A percentile compares a stretch with the other conserved stretches of the same genome.
Evolutionary conservation across 2,888 invertebrate genomes (phyloP).

Genomic region (Apodemia zela): DNA sequence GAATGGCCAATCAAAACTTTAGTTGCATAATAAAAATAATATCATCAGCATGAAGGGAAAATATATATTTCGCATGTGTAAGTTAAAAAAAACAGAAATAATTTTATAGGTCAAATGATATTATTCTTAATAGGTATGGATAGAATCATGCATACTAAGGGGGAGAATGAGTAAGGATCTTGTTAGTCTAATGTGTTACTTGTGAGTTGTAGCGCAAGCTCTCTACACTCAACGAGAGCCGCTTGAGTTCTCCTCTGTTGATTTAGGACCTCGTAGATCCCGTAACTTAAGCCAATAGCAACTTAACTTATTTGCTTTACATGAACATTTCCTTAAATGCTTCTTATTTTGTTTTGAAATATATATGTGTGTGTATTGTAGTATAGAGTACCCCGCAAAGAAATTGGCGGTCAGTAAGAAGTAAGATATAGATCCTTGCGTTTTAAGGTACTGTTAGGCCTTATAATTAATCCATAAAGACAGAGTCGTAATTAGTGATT

Average conservation of each 20-base stretch:
- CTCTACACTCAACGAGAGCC: constrained; percentile 26
- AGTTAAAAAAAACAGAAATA: no score
- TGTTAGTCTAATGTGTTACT: constrained; percentile 29
- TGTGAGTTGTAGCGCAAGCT: constrained; percentile 28
- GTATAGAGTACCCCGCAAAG: no score
- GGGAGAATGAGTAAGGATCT: neutral
- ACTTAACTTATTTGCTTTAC: constrained; percentile 31
- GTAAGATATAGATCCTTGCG: no score
- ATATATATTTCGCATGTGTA: no score
- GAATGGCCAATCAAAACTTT: no score
- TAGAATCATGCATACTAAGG: neutral
- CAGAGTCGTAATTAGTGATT: neutral
- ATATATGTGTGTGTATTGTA: no score
- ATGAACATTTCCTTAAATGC: constrained; percentile 27
- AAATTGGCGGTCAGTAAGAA: no score
- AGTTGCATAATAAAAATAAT: no score
- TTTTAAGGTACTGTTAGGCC: no score
- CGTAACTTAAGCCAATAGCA: constrained; percentile 34
- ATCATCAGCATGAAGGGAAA: no score
- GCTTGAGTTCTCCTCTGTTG: constrained; percentile 34
- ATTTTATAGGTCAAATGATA: neutral
- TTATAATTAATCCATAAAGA: neutral
- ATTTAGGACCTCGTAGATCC: constrained; percentile 35
- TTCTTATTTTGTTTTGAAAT: constrained; percentile 1
- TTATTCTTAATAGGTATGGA: neutral